A percentile compares a stretch with the other conserved stretches of the same genome.
phyloP scores from a whole-genome alignment of 2,113 vertebrate genomes.

The Carettochelys insculpta region DNA sequence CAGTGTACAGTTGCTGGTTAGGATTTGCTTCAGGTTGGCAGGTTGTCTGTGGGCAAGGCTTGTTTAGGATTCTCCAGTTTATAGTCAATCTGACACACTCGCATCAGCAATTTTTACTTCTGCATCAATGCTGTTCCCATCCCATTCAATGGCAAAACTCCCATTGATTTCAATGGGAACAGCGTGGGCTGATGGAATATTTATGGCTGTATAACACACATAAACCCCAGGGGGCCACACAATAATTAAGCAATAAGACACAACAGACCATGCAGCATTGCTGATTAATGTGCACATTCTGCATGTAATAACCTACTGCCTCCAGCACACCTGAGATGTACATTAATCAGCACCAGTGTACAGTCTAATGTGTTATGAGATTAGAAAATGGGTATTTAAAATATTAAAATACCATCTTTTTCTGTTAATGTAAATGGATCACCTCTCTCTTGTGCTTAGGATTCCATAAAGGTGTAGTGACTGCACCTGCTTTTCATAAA shows the following conservation, averaged over 20 bases:
- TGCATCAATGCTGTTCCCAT: not conserved
- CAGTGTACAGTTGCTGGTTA: too few species aligned
- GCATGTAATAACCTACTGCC: conserved; percentile 37
- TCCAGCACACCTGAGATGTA: conserved; percentile 13
- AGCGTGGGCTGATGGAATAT: conserved; percentile 21
- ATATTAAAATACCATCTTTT: conserved; percentile 48
- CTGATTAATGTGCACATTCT: conserved; percentile 8
- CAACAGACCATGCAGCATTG: not conserved
- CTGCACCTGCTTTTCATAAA: not conserved
- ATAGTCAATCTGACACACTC: not conserved
- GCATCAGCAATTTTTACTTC: conserved; percentile 43
- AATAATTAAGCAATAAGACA: conserved; percentile 30
- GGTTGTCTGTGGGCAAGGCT: too few species aligned
- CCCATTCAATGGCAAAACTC: conserved; percentile 8
- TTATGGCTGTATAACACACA: conserved; percentile 38
- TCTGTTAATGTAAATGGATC: conserved; percentile 28
- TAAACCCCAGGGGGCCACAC: not conserved
- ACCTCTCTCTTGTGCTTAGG: not conserved
- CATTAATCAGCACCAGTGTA: conserved; percentile 34
- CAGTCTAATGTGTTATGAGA: conserved; percentile 10
- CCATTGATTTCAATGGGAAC: conserved; percentile 40
- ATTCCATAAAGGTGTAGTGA: not conserved
- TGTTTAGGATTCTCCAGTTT: too few species aligned
- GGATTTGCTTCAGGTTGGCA: too few species aligned
- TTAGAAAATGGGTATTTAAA: conserved; percentile 43